Evolutionary conservation across 2,888 invertebrate genomes (phyloP).

Genomic region (Orchesella flavescens): DNA sequence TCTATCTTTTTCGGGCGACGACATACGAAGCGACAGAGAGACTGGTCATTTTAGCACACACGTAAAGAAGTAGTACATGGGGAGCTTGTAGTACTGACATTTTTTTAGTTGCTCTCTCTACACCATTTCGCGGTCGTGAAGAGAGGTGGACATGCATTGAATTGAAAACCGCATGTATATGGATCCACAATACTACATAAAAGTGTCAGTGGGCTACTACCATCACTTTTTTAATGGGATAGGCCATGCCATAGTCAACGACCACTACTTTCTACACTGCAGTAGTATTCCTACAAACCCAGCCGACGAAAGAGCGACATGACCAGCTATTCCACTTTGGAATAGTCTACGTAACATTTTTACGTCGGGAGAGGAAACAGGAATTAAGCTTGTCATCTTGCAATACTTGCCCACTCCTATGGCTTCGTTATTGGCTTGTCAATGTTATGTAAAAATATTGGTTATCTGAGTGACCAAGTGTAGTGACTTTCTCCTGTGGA

Average conservation of each 20-base stretch:
- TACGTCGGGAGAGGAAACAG: conserved; percentile 33
- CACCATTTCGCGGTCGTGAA: background rate
- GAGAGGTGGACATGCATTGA: conserved; percentile 32
- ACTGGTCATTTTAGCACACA: background rate
- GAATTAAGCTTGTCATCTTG: conserved; percentile 19
- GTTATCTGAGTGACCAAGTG: conserved; percentile 1
- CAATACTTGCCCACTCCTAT: background rate
- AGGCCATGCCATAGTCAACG: background rate
- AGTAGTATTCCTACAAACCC: background rate
- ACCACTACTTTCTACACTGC: background rate
- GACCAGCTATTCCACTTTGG: background rate
- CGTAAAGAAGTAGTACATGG: background rate
- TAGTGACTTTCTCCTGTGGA: background rate
- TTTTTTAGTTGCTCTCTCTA: background rate
- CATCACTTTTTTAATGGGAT: conserved; percentile 10
- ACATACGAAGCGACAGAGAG: too few relatives aligned
- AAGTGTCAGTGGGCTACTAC: conserved; percentile 39
- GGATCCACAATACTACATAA: conserved; percentile 18
- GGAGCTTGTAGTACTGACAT: background rate
- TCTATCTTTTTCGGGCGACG: too few relatives aligned
- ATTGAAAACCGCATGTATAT: conserved; percentile 38
- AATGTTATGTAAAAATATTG: conserved; percentile 24
- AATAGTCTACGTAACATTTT: conserved; percentile 43
- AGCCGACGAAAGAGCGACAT: background rate
- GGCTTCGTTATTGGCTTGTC: background rate